Evolutionary conservation across 2,888 invertebrate species (phyloP), one percentile per base, ranked within the genome.

Genomic region (Fabriciana adippe): DNA sequence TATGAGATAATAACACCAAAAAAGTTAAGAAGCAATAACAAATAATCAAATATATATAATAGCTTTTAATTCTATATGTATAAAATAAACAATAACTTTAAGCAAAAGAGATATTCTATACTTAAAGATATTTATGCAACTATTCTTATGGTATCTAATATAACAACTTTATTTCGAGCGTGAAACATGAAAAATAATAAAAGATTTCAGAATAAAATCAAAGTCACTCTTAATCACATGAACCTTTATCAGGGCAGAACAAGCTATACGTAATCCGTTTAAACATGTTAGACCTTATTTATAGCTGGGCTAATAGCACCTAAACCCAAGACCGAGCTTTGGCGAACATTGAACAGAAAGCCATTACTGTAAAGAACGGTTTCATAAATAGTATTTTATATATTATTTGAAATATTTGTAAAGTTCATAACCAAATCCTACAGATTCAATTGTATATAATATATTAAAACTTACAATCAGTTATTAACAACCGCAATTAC

Each of bases 241-340:
- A 84, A 89, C 90, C 90, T 86, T 86, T 86, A 84, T 91, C 89
- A 90, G 81, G 80, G 81, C 78, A 81, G 80, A 82, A 86, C 87
- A 88, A 83, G 87, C 86, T 88, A 85, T 84, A 85, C 85, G 84
- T 87, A 89, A 90, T 90, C 91, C 89, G 82, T 84, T 87, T 71
- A 86, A 90, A 89, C 88, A 86, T 87, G 84, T 82, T 83, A 82
- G 83, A 85, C 87, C 86, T 90, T 90, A 91, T 92, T 91, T 92
- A 92, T 89, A 83, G 88, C 82, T 81, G 82, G 87, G 85, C 87
- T 90, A 88, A 88, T 87, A 86, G 86, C 84, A 83, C 78, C 85
- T 86, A 87, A 86, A 83, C 82, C 81, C 79, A 76, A 82, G 81
- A 80, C 82, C 78, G 78, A 79, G 80, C 77, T 78, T 78, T 76